Conservation (phyloP, 2,797 vertebrate genomes). For the Myotis findleyi region DNA sequence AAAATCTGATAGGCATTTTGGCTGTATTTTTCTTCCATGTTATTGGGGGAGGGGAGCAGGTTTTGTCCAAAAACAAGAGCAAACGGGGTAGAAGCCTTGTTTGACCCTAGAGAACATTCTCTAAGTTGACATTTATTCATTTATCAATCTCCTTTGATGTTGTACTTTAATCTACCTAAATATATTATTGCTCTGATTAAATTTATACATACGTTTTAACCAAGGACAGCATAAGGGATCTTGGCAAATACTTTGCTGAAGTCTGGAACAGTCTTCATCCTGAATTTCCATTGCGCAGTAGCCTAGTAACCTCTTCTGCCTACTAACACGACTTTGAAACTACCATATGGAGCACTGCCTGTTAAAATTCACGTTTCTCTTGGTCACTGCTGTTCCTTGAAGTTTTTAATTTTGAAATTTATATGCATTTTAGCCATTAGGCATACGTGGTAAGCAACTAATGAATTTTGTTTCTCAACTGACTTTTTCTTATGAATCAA, state of each 20-base stretch:
- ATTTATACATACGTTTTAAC: not conserved
- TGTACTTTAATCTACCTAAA: not conserved
- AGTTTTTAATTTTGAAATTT: constrained; percentile 49
- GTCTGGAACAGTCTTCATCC: not conserved
- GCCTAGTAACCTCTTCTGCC: not conserved
- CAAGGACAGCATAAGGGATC: not conserved
- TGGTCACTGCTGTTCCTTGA: not conserved
- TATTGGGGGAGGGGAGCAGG: not conserved
- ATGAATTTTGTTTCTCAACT: constrained; percentile 1
- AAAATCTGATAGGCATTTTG: not conserved
- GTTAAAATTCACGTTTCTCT: constrained; percentile 26
- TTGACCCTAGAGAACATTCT: not conserved
- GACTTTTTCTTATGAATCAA: not conserved
- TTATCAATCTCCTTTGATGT: not conserved
- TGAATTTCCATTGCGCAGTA: not conserved
- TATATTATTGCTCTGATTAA: not conserved
- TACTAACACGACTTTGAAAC: not conserved
- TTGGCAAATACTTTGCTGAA: not conserved
- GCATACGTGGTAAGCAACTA: not conserved
- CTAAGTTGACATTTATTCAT: not conserved
- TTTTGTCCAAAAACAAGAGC: not conserved
- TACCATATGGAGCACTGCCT: not conserved
- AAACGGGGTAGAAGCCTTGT: not conserved
- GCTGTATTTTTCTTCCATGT: not conserved
- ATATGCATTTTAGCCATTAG: not conserved